These are phyloP conservation scores for Stramonita haemastoma DNA, from an alignment of 2,888 invertebrate species.

Conservation along the genomic window DNA sequence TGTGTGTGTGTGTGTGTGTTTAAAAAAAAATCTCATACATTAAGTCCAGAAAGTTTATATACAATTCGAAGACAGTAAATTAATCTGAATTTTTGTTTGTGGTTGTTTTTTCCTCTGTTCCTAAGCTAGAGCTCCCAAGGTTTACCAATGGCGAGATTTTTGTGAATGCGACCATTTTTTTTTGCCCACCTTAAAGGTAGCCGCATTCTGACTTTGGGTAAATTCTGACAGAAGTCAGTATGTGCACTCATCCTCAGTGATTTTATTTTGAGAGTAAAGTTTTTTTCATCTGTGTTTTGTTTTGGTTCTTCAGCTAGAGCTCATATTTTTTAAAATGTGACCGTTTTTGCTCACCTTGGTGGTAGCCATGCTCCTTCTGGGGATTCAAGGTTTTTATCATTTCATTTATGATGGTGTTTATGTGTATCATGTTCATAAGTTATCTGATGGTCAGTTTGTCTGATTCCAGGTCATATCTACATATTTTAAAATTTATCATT, in stretches of 20 bases:
- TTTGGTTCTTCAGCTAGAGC: no score
- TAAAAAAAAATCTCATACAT: neutral
- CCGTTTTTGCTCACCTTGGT: no score
- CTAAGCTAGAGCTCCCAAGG: neutral
- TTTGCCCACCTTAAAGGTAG: neutral
- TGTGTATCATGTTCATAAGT: no score
- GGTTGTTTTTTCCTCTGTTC: neutral
- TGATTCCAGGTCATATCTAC: no score
- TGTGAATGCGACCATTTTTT: neutral
- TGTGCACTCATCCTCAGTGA: neutral
- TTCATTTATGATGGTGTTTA: no score
- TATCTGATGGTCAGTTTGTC: no score
- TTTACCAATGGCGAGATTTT: neutral
- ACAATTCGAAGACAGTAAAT: neutral
- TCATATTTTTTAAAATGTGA: neutral
- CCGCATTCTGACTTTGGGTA: neutral
- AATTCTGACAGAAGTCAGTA: neutral
- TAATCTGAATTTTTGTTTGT: neutral
- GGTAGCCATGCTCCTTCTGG: no score
- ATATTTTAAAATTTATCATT: no score
- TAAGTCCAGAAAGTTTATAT: neutral
- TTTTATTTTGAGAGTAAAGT: neutral
- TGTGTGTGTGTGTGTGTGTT: neutral
- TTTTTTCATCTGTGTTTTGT: no score
- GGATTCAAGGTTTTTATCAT: no score